phyloP scores from a whole-genome alignment of 2,888 invertebrate species.

The Mactromeris polynyma region DNA sequence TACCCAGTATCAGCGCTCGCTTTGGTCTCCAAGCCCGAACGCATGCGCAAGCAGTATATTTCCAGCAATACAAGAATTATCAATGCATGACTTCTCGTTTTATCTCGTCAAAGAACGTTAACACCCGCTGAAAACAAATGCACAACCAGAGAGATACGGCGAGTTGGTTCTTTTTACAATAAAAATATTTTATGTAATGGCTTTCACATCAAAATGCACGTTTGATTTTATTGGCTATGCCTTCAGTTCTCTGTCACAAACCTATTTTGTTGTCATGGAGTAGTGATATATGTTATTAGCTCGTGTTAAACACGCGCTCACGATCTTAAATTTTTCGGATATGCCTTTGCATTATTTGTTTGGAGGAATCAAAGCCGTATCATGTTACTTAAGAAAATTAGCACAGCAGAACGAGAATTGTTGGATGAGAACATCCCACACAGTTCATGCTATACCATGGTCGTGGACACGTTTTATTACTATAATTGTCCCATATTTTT shows the following conservation, averaged over 20 bases:
- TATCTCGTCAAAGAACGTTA: constrained; percentile 25
- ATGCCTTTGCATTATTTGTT: constrained; percentile 39
- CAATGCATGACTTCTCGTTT: constrained; percentile 41
- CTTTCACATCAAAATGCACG: constrained; percentile 43
- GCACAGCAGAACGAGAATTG: constrained; percentile 32
- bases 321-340: constrained; percentile 47
- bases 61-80: constrained; percentile 40
- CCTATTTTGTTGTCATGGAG: constrained; percentile 66
- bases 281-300: constrained; percentile 63
- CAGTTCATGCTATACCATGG: constrained; percentile 6
- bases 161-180: constrained; percentile 20
- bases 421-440: constrained; percentile 37
- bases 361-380: constrained; percentile 55
- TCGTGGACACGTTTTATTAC: constrained; percentile 38
- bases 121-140: constrained; percentile 36
- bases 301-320: constrained; percentile 62
- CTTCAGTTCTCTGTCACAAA: constrained; percentile 40
- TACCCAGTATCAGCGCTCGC: not conserved
- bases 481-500: constrained; percentile 28
- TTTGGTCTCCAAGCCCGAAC: constrained; percentile 24
- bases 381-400: constrained; percentile 59
- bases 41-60: constrained; percentile 36
- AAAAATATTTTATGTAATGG: constrained; percentile 60
- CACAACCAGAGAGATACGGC: constrained; percentile 47
- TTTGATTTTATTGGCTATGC: constrained; percentile 54